Evolutionary conservation across 2,797 vertebrate genomes (phyloP).

Genomic region (Sebastes trivittatus): DNA sequence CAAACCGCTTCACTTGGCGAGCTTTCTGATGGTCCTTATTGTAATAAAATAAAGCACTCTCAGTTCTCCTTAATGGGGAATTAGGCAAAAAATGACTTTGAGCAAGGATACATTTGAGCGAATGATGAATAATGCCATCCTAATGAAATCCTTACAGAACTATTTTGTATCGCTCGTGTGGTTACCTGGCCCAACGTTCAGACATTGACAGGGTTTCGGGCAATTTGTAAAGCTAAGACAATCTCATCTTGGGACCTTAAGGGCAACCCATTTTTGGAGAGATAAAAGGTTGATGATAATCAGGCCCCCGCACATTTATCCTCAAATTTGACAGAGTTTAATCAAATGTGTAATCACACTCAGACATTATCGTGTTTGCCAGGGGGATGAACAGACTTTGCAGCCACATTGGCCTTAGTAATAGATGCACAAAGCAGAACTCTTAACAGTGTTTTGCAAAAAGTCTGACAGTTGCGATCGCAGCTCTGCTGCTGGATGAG

Average conservation of each 20-base stretch:
- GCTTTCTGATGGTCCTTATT: constrained; percentile 23
- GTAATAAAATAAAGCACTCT: constrained; percentile 36
- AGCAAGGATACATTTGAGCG: constrained; percentile 23
- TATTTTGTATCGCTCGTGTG: constrained; percentile 14
- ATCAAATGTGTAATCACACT: constrained; percentile 46
- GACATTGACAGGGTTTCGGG: not conserved
- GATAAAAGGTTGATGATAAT: constrained; percentile 47
- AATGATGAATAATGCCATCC: constrained; percentile 29
- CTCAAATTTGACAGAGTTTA: constrained; percentile 38
- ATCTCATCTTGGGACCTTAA: constrained; percentile 27
- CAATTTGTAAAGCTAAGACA: constrained; percentile 24
- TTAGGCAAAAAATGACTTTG: constrained; percentile 29
- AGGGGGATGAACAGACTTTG: constrained; percentile 3
- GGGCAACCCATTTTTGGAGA: constrained; percentile 25
- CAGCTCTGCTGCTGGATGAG: constrained; percentile 7
- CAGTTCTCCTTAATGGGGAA: constrained; percentile 7
- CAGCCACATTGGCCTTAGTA: constrained; percentile 13
- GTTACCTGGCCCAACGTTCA: not conserved
- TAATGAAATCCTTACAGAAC: constrained; percentile 41
- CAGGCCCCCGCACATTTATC: constrained; percentile 26
- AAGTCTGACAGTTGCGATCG: constrained; percentile 11
- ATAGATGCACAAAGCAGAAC: constrained; percentile 10
- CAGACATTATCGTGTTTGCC: constrained; percentile 15
- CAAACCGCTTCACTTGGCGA: constrained; percentile 7
- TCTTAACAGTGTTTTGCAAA: constrained; percentile 29